Evolutionary conservation across 2,888 invertebrate genomes (phyloP).

Genomic region (Caradrina clavipalpis): DNA sequence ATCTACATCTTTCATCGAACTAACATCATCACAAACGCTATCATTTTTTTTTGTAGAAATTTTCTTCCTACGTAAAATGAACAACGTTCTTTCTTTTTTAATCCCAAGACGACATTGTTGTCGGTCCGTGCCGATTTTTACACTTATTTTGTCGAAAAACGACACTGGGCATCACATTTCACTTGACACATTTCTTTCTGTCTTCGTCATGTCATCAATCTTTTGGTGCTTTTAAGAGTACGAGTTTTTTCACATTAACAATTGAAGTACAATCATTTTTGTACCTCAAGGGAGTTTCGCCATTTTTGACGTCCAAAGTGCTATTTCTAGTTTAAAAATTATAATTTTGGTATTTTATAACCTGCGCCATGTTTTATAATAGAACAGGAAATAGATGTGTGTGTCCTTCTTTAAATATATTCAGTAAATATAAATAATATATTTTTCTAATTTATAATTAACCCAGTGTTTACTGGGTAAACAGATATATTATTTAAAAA

Average conservation of each 20-base stretch:
- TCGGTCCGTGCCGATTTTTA: slow-evolving; percentile 2
- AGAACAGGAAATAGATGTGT: no score
- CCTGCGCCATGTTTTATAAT: no score
- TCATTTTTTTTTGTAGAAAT: no score
- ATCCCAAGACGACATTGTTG: slow-evolving; percentile 6
- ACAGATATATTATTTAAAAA: no score
- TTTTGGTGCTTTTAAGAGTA: slow-evolving; percentile 49
- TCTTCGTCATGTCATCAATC: slow-evolving; percentile 51
- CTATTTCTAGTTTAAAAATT: background rate
- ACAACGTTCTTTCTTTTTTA: background rate
- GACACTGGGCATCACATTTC: slow-evolving; percentile 24
- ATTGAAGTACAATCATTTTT: slow-evolving; percentile 55
- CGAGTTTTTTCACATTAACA: slow-evolving; percentile 44
- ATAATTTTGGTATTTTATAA: background rate
- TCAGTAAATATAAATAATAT: no score
- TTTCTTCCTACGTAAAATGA: background rate
- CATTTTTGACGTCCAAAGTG: slow-evolving; percentile 33
- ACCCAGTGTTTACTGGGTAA: no score
- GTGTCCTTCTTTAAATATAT: no score
- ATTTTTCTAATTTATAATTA: no score
- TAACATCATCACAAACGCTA: no score
- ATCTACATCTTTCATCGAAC: no score
- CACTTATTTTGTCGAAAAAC: slow-evolving; percentile 4
- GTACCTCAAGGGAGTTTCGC: slow-evolving; percentile 18
- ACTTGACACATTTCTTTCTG: slow-evolving; percentile 49